Percentiles rank a stretch among this genome's conserved stretches.
Conservation (phyloP, 1,140 invertebrate genomes). For the Spodoptera frugiperda region DNA sequence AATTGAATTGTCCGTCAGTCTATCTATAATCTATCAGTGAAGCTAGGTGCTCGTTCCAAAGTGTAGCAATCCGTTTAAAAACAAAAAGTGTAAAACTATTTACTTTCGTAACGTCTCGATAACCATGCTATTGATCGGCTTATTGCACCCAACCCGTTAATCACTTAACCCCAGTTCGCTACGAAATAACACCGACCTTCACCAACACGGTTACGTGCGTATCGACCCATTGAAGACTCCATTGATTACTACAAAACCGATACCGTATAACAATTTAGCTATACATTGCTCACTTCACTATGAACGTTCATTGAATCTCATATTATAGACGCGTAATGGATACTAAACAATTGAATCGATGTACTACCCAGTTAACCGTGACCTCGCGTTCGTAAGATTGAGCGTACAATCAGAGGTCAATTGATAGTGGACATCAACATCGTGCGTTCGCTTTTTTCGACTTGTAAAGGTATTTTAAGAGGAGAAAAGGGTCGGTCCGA, state of each 20-base stretch:
- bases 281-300: slow-evolving; percentile 49
- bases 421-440: too few species aligned
- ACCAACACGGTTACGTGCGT: slow-evolving; percentile 58
- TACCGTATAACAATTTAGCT: slow-evolving; percentile 50
- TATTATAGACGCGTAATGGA: slow-evolving; percentile 5
- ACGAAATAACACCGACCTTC: slow-evolving; percentile 48
- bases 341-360: not conserved
- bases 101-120: slow-evolving; percentile 11
- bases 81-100: not conserved
- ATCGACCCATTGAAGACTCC: slow-evolving; percentile 53
- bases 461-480: slow-evolving; percentile 4
- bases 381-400: too few species aligned
- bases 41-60: too few species aligned
- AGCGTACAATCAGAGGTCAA: too few species aligned
- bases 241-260: slow-evolving; percentile 42
- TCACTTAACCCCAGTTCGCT: slow-evolving; percentile 38
- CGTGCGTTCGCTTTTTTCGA: too few species aligned
- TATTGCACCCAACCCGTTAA: slow-evolving; percentile 30
- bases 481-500: slow-evolving; percentile 50
- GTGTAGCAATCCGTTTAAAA: too few species aligned
- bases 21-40: too few species aligned
- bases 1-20: too few species aligned
- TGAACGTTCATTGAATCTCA: not conserved
- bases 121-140: slow-evolving; percentile 1
- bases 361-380: too few species aligned